phyloP scores from a whole-genome alignment of 2,888 invertebrate species.

The Acrocera orbiculus region DNA sequence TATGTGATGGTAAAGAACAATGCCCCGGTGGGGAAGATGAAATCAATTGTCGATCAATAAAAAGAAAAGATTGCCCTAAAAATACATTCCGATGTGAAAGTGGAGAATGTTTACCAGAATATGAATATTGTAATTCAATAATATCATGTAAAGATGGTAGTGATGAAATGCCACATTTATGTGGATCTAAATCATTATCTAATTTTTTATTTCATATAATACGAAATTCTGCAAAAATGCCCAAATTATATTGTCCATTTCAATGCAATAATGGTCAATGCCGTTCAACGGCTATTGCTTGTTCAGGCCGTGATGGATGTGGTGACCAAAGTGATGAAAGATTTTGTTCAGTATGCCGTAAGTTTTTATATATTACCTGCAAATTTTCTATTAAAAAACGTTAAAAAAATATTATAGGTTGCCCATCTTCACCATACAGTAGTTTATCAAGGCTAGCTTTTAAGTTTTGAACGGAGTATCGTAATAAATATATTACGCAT shows the following conservation, averaged over 20 bases:
- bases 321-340: slow-evolving; percentile 81
- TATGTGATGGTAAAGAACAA: slow-evolving; percentile 65
- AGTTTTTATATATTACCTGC: too few species aligned
- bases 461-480: too few species aligned
- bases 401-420: too few species aligned
- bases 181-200: slow-evolving; percentile 35
- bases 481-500: too few species aligned
- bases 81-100: slow-evolving; percentile 72
- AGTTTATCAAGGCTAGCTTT: too few species aligned
- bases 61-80: slow-evolving; percentile 49
- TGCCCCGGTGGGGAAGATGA: slow-evolving; percentile 66
- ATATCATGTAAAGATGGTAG: slow-evolving; percentile 74
- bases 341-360: slow-evolving; percentile 71
- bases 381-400: too few species aligned
- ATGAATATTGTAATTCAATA: slow-evolving; percentile 83
- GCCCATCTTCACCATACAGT: too few species aligned
- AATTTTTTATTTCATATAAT: slow-evolving; percentile 27
- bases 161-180: slow-evolving; percentile 69
- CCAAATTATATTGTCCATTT: slow-evolving; percentile 46
- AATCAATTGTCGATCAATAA: slow-evolving; percentile 42
- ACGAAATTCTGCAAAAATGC: slow-evolving; percentile 14
- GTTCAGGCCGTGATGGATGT: slow-evolving; percentile 79
- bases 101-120: slow-evolving; percentile 75
- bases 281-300: slow-evolving; percentile 73
- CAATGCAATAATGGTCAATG: slow-evolving; percentile 75